These are phyloP conservation scores for Sciurus niger DNA, from an alignment of 2,113 vertebrate species.

Conservation along the genomic window DNA sequence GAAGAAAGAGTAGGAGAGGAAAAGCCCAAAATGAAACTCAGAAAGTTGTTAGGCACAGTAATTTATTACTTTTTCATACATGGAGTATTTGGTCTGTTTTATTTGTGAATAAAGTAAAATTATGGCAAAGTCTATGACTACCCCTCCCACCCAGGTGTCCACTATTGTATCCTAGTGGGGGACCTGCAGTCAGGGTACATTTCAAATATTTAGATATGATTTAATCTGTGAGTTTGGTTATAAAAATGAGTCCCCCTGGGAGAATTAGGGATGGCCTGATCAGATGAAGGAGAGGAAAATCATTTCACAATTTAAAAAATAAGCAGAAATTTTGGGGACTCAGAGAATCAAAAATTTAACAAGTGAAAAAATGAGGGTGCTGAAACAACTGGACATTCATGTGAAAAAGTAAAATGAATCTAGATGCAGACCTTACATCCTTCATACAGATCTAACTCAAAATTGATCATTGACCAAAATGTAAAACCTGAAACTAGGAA, in stretches of 20 bases:
- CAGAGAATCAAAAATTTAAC: neutral
- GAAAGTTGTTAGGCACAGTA: neutral
- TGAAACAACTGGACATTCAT: neutral
- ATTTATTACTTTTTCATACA: neutral
- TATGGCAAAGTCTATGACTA: neutral
- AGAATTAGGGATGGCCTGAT: neutral
- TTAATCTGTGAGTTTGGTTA: neutral
- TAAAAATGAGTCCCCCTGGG: conserved; percentile 3
- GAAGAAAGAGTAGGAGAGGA: neutral
- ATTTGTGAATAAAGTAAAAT: conserved; percentile 46
- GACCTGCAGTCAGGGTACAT: neutral
- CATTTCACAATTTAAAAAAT: conserved; percentile 14
- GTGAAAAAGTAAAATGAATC: neutral
- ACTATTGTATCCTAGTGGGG: neutral
- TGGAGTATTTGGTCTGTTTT: neutral
- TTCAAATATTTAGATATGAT: neutral
- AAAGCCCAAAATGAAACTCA: neutral
- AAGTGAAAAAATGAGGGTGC: neutral
- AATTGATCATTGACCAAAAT: neutral
- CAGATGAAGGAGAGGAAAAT: neutral
- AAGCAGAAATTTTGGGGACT: neutral
- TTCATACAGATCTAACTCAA: neutral
- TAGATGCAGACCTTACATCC: neutral
- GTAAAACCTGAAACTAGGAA: neutral
- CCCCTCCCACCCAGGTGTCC: neutral